Conservation (phyloP, 1,140 invertebrate genomes). For the Papilio polyxenes region DNA sequence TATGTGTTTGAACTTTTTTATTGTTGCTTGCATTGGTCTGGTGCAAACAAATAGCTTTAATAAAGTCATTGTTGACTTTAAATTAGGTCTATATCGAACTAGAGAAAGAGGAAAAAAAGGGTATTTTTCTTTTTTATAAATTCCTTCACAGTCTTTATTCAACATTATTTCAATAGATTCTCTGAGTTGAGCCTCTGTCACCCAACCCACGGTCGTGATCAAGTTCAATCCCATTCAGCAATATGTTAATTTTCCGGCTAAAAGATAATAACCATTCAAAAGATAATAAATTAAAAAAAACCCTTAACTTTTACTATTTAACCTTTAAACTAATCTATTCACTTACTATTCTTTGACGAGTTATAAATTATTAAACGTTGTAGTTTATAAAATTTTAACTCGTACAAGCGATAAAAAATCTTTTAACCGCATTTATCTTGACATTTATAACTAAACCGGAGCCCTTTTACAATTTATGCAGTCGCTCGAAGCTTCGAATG, state of each 20-base stretch:
- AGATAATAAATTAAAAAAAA: background rate
- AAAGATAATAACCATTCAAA: no score
- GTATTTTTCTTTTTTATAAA: background rate
- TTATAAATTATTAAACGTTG: conserved; percentile 19
- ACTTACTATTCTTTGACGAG: background rate
- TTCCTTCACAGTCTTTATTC: background rate
- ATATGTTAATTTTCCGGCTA: no score
- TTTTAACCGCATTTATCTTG: conserved; percentile 26
- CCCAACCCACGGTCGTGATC: no score
- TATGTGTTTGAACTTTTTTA: conserved; percentile 31
- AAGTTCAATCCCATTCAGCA: no score
- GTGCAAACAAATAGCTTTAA: background rate
- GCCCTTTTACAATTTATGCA: conserved; percentile 33
- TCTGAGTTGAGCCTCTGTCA: background rate
- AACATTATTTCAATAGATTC: background rate
- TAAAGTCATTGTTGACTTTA: background rate
- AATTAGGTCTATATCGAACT: no score
- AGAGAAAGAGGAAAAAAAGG: background rate
- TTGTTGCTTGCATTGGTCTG: background rate
- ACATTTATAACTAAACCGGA: conserved; percentile 32
- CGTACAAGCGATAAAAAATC: conserved; percentile 32
- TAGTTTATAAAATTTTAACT: conserved; percentile 29
- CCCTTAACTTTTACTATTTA: background rate
- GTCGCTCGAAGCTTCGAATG: background rate
- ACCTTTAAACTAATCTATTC: background rate